Conservation (phyloP, 2,797 vertebrate species). For the Lates japonicus region DNA sequence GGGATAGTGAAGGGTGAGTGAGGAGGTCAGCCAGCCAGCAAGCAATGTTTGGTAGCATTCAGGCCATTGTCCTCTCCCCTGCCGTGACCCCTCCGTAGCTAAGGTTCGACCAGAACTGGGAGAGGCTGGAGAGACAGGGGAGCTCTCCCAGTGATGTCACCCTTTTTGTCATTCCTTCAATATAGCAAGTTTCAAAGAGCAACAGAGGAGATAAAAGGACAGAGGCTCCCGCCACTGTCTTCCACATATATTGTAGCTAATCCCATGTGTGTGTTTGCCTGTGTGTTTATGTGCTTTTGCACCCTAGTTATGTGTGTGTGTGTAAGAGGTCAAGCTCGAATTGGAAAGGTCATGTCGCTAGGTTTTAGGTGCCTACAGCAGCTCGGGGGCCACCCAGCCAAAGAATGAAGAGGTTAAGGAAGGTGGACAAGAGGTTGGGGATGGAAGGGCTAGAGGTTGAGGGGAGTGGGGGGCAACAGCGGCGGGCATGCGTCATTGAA, state of each 20-base stretch:
- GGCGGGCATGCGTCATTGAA: conserved; percentile 39
- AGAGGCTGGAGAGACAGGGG: conserved; percentile 23
- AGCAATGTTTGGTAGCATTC: conserved; percentile 62
- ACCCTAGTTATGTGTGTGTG: conserved; percentile 1
- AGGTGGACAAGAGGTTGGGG: conserved; percentile 54
- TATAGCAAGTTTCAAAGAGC: conserved; percentile 18
- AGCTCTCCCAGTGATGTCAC: conserved; percentile 35
- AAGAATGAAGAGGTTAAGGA: conserved; percentile 66
- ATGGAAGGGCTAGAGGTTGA: conserved; percentile 30
- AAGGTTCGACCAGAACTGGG: conserved; percentile 54
- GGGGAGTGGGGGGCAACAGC: not conserved
- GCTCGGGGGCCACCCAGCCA: conserved; percentile 49
- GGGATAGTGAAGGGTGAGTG: conserved; percentile 42
- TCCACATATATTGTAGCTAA: not conserved
- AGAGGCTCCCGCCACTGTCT: not conserved
- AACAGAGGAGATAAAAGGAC: not conserved
- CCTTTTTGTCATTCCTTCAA: conserved; percentile 28
- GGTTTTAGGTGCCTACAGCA: conserved; percentile 56
- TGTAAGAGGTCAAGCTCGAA: conserved; percentile 57
- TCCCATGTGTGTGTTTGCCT: conserved; percentile 3
- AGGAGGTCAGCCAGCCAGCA: conserved; percentile 60
- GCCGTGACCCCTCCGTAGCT: conserved; percentile 47
- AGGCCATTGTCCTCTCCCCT: conserved; percentile 62
- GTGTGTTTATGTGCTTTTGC: conserved; percentile 1
- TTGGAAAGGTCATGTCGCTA: conserved; percentile 58